Evolutionary conservation across 2,113 vertebrate genomes (phyloP).

Genomic region (Jacana jacana): DNA sequence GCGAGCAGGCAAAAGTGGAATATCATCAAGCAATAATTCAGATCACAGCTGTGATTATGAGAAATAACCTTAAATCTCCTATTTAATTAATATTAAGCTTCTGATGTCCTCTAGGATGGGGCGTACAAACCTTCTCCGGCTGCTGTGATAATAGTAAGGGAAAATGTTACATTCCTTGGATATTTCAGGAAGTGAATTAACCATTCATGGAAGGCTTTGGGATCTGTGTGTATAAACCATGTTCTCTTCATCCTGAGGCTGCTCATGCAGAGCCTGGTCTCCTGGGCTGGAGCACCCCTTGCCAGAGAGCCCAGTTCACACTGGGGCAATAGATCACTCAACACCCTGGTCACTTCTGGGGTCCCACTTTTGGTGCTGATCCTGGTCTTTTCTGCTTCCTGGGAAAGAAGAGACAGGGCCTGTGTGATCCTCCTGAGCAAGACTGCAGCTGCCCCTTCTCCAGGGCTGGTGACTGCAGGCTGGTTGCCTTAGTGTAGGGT

Average conservation of each 20-base stretch:
- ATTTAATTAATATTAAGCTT: slow-evolving; percentile 57
- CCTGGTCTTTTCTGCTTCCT: background rate
- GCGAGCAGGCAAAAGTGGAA: background rate
- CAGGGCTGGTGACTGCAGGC: background rate
- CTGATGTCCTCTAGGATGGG: background rate
- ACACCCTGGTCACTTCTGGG: background rate
- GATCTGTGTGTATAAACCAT: background rate
- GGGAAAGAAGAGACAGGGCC: background rate
- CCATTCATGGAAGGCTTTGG: background rate
- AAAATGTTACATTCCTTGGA: background rate
- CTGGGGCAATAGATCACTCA: background rate
- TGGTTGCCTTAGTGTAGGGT: rapidly evolving
- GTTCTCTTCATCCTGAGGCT: background rate
- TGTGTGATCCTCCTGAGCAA: background rate
- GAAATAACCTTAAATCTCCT: slow-evolving; percentile 34
- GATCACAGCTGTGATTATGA: slow-evolving; percentile 47
- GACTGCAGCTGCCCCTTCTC: background rate
- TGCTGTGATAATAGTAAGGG: background rate
- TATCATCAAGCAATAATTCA: slow-evolving; percentile 42
- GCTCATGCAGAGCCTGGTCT: background rate
- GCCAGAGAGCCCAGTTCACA: background rate
- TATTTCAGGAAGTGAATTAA: background rate
- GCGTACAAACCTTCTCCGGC: background rate
- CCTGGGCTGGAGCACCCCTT: background rate
- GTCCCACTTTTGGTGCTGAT: background rate